Conservation (phyloP, 2,113 vertebrate species). For the Ptilonorhynchus violaceus region DNA sequence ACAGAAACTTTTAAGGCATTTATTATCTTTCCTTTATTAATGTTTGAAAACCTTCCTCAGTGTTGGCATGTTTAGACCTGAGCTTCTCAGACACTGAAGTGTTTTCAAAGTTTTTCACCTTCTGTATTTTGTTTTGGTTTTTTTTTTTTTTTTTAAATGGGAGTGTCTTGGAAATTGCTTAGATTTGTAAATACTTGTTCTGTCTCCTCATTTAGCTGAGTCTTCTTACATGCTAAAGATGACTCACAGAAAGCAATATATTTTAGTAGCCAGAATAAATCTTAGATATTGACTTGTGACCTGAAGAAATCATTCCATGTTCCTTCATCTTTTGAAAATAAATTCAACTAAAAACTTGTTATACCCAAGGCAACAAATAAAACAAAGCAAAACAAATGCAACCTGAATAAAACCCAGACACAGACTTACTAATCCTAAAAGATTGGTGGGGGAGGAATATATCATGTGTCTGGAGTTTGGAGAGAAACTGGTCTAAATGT, state of each 20-base stretch:
- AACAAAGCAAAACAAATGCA: not conserved
- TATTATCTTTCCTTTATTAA: not conserved
- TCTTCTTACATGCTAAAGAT: not conserved
- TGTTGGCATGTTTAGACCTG: not conserved
- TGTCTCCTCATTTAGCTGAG: not conserved
- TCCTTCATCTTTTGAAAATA: not conserved
- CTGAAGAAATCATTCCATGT: not conserved
- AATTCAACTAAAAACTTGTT: not conserved
- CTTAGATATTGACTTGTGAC: not conserved
- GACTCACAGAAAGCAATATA: not conserved
- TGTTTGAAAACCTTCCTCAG: not conserved
- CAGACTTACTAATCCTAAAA: not conserved
- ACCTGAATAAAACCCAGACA: not conserved
- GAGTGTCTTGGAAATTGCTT: not conserved
- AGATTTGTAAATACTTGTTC: not conserved
- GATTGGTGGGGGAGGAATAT: not conserved
- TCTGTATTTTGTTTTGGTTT: not conserved
- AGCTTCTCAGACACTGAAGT: not conserved
- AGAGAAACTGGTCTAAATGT: not conserved
- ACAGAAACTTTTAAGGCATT: not conserved
- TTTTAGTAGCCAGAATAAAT: not conserved
- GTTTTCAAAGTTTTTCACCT: not conserved
- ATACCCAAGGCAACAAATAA: not conserved
- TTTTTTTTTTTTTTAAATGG: not conserved
- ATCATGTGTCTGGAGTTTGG: not conserved